A percentile compares a stretch with the other conserved stretches of the same genome.
Conservation (phyloP, 1,140 invertebrate genomes). For the Cydia strobilella region DNA sequence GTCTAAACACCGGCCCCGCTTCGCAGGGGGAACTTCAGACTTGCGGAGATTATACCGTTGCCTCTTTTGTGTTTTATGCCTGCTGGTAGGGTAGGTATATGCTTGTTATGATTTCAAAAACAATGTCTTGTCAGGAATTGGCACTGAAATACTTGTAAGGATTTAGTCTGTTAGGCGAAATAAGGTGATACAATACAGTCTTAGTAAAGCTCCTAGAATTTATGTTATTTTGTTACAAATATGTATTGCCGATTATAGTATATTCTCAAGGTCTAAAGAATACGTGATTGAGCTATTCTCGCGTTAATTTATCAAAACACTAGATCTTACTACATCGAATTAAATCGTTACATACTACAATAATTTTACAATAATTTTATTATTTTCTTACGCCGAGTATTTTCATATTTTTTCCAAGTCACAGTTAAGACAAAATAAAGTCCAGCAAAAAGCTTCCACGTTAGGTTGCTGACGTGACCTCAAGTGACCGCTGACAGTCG, state of each 20-base stretch:
- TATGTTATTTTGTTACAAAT: no score
- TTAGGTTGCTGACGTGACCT: background rate
- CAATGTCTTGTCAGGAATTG: background rate
- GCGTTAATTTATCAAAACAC: no score
- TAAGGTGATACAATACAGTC: background rate
- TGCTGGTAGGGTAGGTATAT: background rate
- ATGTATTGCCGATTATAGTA: no score
- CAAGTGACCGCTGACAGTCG: background rate
- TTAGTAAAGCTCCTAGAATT: background rate
- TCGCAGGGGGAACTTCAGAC: background rate
- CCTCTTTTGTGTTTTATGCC: slow-evolving; percentile 21
- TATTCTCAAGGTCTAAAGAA: no score
- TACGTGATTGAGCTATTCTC: no score
- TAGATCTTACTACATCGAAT: no score
- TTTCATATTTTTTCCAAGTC: background rate
- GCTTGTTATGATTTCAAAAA: slow-evolving; percentile 11
- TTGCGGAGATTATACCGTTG: slow-evolving; percentile 23
- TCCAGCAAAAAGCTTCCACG: background rate
- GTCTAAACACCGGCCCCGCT: slow-evolving; percentile 4
- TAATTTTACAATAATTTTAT: no score
- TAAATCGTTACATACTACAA: no score
- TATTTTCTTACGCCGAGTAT: no score
- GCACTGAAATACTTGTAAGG: background rate
- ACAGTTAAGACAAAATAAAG: background rate
- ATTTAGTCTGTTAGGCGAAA: background rate